Evolutionary conservation across 2,797 vertebrate genomes (phyloP).

Genomic region (Mormyrops boulengeri): DNA sequence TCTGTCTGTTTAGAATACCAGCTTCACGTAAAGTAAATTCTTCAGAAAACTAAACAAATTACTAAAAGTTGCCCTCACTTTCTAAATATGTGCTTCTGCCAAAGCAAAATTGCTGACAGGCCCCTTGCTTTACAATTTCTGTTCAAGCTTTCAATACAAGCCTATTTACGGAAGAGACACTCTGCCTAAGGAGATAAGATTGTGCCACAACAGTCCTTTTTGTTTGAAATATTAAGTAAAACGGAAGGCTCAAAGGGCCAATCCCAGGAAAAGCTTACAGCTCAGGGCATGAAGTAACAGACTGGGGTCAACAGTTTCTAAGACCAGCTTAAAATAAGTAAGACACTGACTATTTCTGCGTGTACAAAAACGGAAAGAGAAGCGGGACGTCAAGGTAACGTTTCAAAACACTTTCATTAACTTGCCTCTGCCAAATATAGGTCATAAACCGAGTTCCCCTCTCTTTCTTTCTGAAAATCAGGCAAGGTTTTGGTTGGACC

Average conservation of each 20-base stretch:
- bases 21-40: background rate
- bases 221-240: background rate
- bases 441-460: background rate
- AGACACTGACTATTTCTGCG: background rate
- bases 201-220: background rate
- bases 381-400: background rate
- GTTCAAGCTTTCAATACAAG: background rate
- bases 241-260: background rate
- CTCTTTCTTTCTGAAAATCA: background rate
- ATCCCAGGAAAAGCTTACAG: background rate
- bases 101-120: background rate
- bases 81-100: background rate
- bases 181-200: background rate
- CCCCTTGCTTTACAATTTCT: background rate
- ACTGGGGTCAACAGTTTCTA: background rate
- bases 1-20: background rate
- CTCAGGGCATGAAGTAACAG: background rate
- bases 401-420: background rate
- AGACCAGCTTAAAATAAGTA: background rate
- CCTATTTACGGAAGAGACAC: background rate
- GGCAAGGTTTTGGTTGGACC: background rate
- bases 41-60: background rate
- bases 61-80: background rate
- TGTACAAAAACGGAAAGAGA: background rate
- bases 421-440: background rate